Evolutionary conservation across 2,888 invertebrate species (phyloP).

Genomic region (Odontocerum albicorne): DNA sequence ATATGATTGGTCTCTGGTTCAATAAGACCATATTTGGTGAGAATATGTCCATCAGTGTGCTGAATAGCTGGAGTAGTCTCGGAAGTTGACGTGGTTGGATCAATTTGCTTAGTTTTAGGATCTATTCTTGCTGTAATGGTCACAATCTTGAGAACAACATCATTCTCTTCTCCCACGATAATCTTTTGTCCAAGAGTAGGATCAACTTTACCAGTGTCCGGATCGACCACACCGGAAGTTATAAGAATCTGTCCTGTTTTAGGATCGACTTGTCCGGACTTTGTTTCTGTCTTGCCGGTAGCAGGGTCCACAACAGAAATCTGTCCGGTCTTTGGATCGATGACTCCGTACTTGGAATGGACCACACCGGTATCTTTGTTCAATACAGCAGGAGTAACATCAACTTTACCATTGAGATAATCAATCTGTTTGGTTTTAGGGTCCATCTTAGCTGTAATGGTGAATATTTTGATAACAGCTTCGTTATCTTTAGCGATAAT

Average conservation of each 20-base stretch:
- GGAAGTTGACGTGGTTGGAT: slow-evolving; percentile 56
- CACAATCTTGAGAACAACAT: slow-evolving; percentile 45
- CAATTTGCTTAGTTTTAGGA: slow-evolving; percentile 53
- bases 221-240: slow-evolving; percentile 58
- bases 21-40: slow-evolving; percentile 66
- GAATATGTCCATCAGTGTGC: slow-evolving; percentile 51
- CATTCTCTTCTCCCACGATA: slow-evolving; percentile 49
- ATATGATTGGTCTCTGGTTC: slow-evolving; percentile 63
- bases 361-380: slow-evolving; percentile 50
- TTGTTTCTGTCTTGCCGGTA: slow-evolving; percentile 51
- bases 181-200: slow-evolving; percentile 61
- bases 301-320: slow-evolving; percentile 51
- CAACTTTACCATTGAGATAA: slow-evolving; percentile 55
- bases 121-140: slow-evolving; percentile 50
- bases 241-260: slow-evolving; percentile 59
- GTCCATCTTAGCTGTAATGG: slow-evolving; percentile 61
- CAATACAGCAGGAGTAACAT: slow-evolving; percentile 55
- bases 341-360: slow-evolving; percentile 59
- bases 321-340: slow-evolving; percentile 63
- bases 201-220: slow-evolving; percentile 61
- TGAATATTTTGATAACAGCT: slow-evolving; percentile 51
- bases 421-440: slow-evolving; percentile 61
- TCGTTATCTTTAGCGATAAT: slow-evolving; percentile 54
- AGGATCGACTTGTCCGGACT: slow-evolving; percentile 51
- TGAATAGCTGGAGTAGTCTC: slow-evolving; percentile 58